Evolutionary conservation across 1,140 invertebrate species (phyloP), one percentile per base, ranked within the genome.

Genomic region (Bombus difficillimus): DNA sequence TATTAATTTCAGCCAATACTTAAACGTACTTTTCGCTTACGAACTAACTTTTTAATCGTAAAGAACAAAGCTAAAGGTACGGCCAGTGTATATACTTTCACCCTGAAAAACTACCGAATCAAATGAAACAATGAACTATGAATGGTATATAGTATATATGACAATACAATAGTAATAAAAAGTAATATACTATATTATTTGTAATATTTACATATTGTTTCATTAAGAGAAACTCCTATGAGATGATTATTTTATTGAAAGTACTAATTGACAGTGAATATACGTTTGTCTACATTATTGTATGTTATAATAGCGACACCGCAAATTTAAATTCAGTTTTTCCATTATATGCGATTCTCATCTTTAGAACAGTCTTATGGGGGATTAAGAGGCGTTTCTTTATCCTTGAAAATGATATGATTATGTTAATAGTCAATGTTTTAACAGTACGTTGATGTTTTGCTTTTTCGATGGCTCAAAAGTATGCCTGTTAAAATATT

Each of bases 41-140:
- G 79, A 37, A 84, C 68, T 89, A 76, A 80, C 53, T 37, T 57
- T 81, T 32, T 74, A 75, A 22, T 43, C 9, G 15, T 86, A 53
- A 80, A 77, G 28, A 84, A 85, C 62, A 89, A 90, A 89, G 28
- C 73, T 78, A 77, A 83, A 18, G 25, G 13, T 84, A 62, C 53
- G 59, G 34, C 53, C 22, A 83, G 41, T 68, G 18, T 78, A 83
- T 83, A 76, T 80, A 74, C 22, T 66, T 87, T 79, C 34, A 53
- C 6, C 22, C 43, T 83, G 64, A 6, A 68, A 37, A 47, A 66
- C 47, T 72, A 73, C 28, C 4, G 39, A 66, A 77, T 72, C 32
- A 75, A 83, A 43, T 18, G 37, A 78, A 85, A 57, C 32, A 18
- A 87, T 18, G 4, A 87, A 75, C 57, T 84, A 76, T 39, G 37